Base-by-base conservation (phyloP, 2,113 vertebrate species). In the Atherinomorus stipes region DNA sequence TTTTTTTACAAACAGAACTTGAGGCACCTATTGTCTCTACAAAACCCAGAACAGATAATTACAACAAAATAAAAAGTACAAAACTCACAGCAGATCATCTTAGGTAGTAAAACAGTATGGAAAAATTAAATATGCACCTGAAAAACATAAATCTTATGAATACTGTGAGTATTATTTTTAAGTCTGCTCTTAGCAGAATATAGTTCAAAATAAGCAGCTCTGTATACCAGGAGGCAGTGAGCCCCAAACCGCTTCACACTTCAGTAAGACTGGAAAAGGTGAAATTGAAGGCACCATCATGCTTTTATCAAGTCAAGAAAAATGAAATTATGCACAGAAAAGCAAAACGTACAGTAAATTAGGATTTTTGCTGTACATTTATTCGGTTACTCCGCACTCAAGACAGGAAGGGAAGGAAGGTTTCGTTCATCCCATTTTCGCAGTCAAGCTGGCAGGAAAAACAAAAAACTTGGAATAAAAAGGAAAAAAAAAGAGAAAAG, bases 231-330 rank as follows among this genome's bases (percentile, higher is more conserved):
- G 91, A 94, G 94, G 93, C 92, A 88, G 93, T 85, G 86, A 93
- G 94, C 94, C 93, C 91, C 84, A 81, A 92, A 94, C 93, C 90
- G 90, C 95, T 82, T 79, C 93, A 93, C 93, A 8, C 94, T 92
- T 95, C 92, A 95, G 94, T 94, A 90, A 95, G 94, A 96, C 95
- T 96, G 93, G 94, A 97, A 89, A 95, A 95, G 94, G 96, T 95
- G 95, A 95, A 93, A 93, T 90, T 94, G 95, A 97, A 98, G 96
- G 96, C 96, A 97, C 96, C 96, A 95, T 97, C 95, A 97, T 97
- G 96, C 96, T 94, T 94, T 91, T 90, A 76, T 87, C 77, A 90
- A 92, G 85, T 91, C 21, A 61, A 84, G 68, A 77, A 53, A 88
- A 86, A 83, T 62, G 15, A 78, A 85, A 89, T 72, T 62, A 79